Evolutionary conservation across 2,797 vertebrate species (phyloP), one percentile per base, ranked within the genome.

Genomic region (Intellagama lesueurii): DNA sequence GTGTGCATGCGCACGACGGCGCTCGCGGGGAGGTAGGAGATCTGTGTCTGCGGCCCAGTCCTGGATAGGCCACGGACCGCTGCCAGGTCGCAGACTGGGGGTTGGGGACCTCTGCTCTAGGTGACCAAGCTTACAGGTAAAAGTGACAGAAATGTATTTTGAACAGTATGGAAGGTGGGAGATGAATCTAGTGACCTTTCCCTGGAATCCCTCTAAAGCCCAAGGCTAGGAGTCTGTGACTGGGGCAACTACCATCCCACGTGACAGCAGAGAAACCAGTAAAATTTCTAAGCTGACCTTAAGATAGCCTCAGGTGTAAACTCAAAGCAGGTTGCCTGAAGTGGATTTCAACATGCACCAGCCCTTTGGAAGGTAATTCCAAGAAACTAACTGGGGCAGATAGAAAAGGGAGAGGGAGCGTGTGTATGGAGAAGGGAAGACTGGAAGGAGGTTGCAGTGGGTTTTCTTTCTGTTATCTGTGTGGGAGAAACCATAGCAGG

Each of bases 401-500:
- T 12, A 49, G 88, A 88, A 83, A 83, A 85, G n/a, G 22, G 90
- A 32, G 2, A 70, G 72, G 40, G 19, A 22, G 47, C 7, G 1
- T 70, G 64, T 47, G 91, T 82, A 89, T 66, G 28, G 9, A 44
- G 7, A n/a, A 1, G 6, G 17, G 11, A 3, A 26, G 26, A 8
- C 40, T 40, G 72, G 75, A 60, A 22, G 30, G 11, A 11, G 0
- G 4, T 76, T 87, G 56, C 22, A 77, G 3, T 40, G 40, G 40
- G 40, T 14, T 75, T 70, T 87, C 88, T 89, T 93, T 91, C 94
- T 91, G 40, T 98, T 98, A 98, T 98, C 98, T 99, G 98, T 94
- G 97, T 88, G 88, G 98, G 98, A 97, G 97, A 93, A 94, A 96
- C 95, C 92, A 97, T 93, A 92, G 95, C 96, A 92, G 96, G 96